These are phyloP conservation scores for Scomberomorus guttatus DNA, from an alignment of 2,797 vertebrate genomes.

Conservation along the genomic window DNA sequence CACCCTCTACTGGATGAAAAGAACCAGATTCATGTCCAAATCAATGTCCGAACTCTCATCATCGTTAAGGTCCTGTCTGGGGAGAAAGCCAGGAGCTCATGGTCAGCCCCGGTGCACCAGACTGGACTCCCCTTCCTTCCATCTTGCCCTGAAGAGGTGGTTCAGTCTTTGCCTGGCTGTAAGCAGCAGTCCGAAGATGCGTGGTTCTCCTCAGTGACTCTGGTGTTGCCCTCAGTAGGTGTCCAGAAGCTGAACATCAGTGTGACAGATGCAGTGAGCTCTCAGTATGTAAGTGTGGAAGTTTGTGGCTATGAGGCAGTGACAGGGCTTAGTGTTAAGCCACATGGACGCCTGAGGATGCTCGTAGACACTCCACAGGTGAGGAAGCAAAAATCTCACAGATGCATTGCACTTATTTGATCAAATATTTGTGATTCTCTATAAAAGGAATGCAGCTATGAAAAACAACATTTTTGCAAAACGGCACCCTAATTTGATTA, in stretches of 20 bases:
- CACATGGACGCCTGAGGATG: conserved; percentile 75
- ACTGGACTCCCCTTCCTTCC: conserved; percentile 72
- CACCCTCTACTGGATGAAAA: conserved; percentile 73
- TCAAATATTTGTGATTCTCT: not conserved
- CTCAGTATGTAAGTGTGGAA: conserved; percentile 74
- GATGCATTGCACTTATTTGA: conserved; percentile 7
- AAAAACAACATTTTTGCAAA: not conserved
- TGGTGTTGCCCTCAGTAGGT: conserved; percentile 65
- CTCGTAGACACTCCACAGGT: conserved; percentile 83
- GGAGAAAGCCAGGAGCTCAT: conserved; percentile 76
- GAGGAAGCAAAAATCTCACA: not conserved
- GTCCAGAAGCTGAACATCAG: conserved; percentile 74
- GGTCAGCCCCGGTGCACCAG: conserved; percentile 81
- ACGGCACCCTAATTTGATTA: not conserved
- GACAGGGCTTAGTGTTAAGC: conserved; percentile 80
- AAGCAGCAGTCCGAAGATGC: conserved; percentile 47
- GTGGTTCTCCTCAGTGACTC: conserved; percentile 80
- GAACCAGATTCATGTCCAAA: conserved; percentile 78
- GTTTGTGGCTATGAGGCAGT: conserved; percentile 79
- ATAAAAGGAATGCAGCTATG: not conserved
- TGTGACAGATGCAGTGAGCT: conserved; percentile 67
- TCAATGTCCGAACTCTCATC: conserved; percentile 69
- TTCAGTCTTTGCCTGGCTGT: conserved; percentile 60
- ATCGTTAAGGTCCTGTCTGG: conserved; percentile 78
- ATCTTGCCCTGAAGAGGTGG: conserved; percentile 78